Evolutionary conservation across 2,888 invertebrate genomes (phyloP), one percentile per base, ranked within the genome.

Genomic region (Napeogenes sylphis): DNA sequence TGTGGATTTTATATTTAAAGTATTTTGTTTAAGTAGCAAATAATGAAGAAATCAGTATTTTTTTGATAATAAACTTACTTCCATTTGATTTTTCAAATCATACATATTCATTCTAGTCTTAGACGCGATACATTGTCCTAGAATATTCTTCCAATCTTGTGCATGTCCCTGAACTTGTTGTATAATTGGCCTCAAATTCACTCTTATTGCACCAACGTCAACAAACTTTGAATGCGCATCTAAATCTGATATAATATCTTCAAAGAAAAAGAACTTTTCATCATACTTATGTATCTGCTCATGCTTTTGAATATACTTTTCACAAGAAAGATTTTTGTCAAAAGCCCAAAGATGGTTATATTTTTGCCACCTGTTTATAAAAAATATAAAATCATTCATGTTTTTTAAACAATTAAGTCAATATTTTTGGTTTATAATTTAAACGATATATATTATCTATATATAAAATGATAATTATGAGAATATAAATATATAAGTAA

Each of bases 211-310:
- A n/a, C 92, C 92, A 38, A 95, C 88, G 70, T 95, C 94, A 0
- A 92, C 90, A 72, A 91, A 93, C 55, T 92, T 87, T 5, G 91
- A 85, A 76, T 93, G 93, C 1, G 75, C 78, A 10, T 92, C 81
- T 58, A 96, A 83, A 68, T 95, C 94, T 4, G 92, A 89, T 21
- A 95, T 93, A 6, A 96, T 93, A 69, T 94, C 93, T 72, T 94
- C 93, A 82, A 96, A 98, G 81, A 95, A 96, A 80, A 94, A 94
- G 75, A 98, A 95, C 79, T 95, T 95, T 73, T 97, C 95, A 75
- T 98, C 97, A 81, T 94, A 96, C 67, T 93, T 92, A 47, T 78
- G 77, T 33, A 91, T 87, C 67, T 89, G 86, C 2, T 90, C 86
- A 72, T 82, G 73, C 67, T 93, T 94, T 55, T 92, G 90, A 1